phyloP scores from a whole-genome alignment of 2,113 vertebrate species.

The Scomber colias region DNA sequence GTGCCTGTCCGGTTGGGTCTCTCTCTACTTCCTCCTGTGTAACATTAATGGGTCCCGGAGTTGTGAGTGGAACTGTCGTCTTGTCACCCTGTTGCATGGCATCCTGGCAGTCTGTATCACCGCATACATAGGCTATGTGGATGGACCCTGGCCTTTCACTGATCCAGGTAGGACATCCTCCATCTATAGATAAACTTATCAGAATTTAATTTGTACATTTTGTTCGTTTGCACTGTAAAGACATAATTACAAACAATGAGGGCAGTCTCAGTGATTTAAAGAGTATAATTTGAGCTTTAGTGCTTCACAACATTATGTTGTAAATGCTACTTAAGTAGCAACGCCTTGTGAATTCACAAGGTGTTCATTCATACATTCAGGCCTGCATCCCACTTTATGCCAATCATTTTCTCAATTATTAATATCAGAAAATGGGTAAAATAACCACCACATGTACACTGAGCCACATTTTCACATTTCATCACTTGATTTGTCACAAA shows the following conservation, averaged over 20 bases:
- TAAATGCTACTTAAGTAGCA: too few relatives aligned
- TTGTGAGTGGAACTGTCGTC: constrained; percentile 95
- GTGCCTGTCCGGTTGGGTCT: constrained; percentile 90
- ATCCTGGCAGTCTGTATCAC: constrained; percentile 91
- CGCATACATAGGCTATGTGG: constrained; percentile 94
- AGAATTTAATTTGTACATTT: background rate
- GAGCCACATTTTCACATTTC: too few relatives aligned
- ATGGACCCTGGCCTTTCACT: constrained; percentile 96
- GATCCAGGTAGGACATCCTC: constrained; percentile 87
- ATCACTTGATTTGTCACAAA: too few relatives aligned
- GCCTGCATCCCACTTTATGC: too few relatives aligned
- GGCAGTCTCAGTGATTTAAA: too few relatives aligned
- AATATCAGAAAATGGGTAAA: too few relatives aligned
- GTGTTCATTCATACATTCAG: too few relatives aligned
- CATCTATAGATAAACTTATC: too few relatives aligned
- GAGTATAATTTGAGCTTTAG: too few relatives aligned
- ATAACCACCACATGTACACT: too few relatives aligned
- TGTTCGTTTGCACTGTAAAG: background rate
- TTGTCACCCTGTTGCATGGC: constrained; percentile 94
- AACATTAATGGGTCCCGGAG: constrained; percentile 83
- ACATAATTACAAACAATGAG: background rate
- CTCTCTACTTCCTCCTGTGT: constrained; percentile 90
- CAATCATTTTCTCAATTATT: background rate
- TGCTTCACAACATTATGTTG: too few relatives aligned
- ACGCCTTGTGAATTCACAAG: too few relatives aligned